These are phyloP conservation scores for Zaprionus lachaisei DNA, from an alignment of 1,140 invertebrate genomes.

Conservation along the genomic window DNA sequence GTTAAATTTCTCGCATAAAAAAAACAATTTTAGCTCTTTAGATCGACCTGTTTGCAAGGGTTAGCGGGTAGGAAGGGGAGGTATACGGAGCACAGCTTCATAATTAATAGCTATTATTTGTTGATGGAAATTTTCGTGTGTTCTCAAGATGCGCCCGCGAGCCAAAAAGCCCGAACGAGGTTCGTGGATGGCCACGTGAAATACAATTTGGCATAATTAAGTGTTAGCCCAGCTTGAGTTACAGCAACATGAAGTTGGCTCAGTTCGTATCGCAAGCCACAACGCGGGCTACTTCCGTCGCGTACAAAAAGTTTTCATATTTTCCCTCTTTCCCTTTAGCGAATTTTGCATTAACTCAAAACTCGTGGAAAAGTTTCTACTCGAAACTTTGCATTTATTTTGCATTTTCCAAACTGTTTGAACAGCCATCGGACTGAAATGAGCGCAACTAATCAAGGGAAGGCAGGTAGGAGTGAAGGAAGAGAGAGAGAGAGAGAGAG, in stretches of 20 bases:
- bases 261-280: conserved; percentile 5
- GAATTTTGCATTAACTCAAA: conserved; percentile 43
- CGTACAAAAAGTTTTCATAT: conserved; percentile 37
- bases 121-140: conserved; percentile 6
- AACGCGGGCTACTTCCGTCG: background rate
- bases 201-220: conserved; percentile 48
- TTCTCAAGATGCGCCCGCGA: background rate
- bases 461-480: background rate
- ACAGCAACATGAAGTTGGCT: conserved; percentile 26
- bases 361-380: conserved; percentile 32
- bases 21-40: background rate
- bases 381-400: conserved; percentile 46
- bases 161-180: background rate
- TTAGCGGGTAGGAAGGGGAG: background rate
- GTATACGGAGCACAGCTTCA: background rate
- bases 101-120: conserved; percentile 44
- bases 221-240: conserved; percentile 34
- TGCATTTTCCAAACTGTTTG: conserved; percentile 47
- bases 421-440: conserved; percentile 44
- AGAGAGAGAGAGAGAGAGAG: background rate
- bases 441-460: conserved; percentile 42
- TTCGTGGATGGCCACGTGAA: conserved; percentile 1
- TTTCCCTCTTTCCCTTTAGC: conserved; percentile 11
- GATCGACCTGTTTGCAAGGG: background rate
- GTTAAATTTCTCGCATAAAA: background rate